Conservation (phyloP, 2,888 invertebrate species). For the Nomada flava region DNA sequence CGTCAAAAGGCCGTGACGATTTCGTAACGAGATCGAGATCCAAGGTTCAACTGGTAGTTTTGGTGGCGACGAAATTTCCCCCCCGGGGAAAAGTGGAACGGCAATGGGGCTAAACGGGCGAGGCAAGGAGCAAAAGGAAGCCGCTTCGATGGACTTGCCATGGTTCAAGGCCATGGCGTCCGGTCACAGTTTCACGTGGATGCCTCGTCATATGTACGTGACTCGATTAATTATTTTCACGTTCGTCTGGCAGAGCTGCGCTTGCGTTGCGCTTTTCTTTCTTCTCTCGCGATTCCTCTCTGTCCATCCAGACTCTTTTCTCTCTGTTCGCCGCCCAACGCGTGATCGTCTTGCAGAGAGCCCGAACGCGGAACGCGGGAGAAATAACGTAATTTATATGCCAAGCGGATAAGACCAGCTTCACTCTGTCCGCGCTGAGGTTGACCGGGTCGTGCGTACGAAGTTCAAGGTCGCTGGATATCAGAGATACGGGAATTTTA, state of each 20-base stretch:
- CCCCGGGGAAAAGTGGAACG: too few relatives aligned
- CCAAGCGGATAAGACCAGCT: constrained; percentile 53
- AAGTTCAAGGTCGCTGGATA: constrained; percentile 53
- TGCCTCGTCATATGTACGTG: constrained; percentile 62
- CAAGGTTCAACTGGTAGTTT: neutral
- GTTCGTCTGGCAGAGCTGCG: constrained; percentile 44
- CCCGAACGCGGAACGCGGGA: constrained; percentile 39
- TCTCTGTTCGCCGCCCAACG: neutral
- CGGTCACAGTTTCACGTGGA: constrained; percentile 72
- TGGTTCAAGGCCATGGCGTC: constrained; percentile 74
- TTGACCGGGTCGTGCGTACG: constrained; percentile 42
- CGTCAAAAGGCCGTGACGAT: neutral
- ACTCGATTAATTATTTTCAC: constrained; percentile 73
- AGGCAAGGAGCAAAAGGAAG: constrained; percentile 19
- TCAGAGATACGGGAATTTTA: constrained; percentile 5
- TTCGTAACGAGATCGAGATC: neutral
- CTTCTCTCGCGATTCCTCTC: too few relatives aligned
- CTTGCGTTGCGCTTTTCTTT: neutral
- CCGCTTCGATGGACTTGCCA: neutral
- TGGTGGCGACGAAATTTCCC: too few relatives aligned
- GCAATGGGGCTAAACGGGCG: too few relatives aligned
- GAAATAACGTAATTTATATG: constrained; percentile 59
- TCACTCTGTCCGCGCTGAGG: constrained; percentile 22
- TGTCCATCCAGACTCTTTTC: neutral
- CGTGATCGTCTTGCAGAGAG: constrained; percentile 49